Evolutionary conservation across 2,888 invertebrate species (phyloP).

Genomic region (Orthonychiurus folsomi): DNA sequence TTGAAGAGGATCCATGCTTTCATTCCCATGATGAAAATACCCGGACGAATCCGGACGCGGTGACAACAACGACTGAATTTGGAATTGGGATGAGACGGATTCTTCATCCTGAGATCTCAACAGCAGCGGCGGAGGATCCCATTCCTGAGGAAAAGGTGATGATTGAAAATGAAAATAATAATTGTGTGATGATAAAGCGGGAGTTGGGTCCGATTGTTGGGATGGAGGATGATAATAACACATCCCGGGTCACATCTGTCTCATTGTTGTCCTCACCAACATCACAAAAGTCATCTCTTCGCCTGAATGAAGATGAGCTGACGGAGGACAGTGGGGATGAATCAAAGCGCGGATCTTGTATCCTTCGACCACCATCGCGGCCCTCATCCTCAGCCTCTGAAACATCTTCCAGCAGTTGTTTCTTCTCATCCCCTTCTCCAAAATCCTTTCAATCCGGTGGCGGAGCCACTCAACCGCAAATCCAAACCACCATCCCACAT

Average conservation of each 20-base stretch:
- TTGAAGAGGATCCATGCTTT: neutral
- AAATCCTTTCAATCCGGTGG: too few relatives aligned
- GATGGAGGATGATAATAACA: neutral
- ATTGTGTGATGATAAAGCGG: too few relatives aligned
- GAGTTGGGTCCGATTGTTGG: neutral
- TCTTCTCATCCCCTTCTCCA: slow-evolving; percentile 1
- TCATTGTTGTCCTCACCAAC: neutral
- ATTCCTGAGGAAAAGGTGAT: neutral
- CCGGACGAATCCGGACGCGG: neutral
- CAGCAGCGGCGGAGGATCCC: neutral
- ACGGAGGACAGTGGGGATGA: slow-evolving; percentile 21
- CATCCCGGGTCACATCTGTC: too few relatives aligned
- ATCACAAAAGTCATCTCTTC: neutral
- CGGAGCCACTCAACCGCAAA: slow-evolving; percentile 10
- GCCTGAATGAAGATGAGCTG: neutral
- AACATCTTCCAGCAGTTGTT: slow-evolving; percentile 11
- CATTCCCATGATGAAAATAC: too few relatives aligned
- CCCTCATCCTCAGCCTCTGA: slow-evolving; percentile 33
- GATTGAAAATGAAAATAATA: slow-evolving; percentile 13
- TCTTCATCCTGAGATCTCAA: neutral
- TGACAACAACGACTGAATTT: neutral
- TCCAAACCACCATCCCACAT: slow-evolving; percentile 42
- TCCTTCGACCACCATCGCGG: slow-evolving; percentile 34
- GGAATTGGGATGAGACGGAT: too few relatives aligned
- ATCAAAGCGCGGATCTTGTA: slow-evolving; percentile 18